A percentile compares a stretch with the other conserved stretches of the same genome.
Conservation (phyloP, 2,797 vertebrate genomes). For the Vespertilio murinus region DNA sequence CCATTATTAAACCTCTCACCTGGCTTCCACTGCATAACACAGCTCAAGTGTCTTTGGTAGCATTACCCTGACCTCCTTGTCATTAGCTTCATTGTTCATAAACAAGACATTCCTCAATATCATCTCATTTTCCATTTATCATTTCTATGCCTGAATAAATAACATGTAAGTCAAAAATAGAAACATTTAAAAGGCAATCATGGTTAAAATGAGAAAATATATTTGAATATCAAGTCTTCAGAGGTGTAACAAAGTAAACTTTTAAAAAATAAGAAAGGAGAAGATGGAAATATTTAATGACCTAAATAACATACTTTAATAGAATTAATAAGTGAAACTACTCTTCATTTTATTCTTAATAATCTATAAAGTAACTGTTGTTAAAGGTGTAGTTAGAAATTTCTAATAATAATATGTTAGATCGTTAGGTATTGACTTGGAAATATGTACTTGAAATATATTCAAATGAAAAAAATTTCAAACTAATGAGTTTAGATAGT, state of each 20-base stretch:
- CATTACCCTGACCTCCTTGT: neutral
- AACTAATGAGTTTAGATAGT: neutral
- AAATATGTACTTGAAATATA: neutral
- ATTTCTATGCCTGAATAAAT: neutral
- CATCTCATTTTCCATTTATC: neutral
- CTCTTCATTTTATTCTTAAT: neutral
- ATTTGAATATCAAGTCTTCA: neutral
- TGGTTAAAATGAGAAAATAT: neutral
- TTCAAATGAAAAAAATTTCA: neutral
- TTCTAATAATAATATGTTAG: neutral
- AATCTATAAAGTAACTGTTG: neutral
- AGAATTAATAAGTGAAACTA: neutral
- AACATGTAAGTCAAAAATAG: neutral
- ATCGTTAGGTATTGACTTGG: constrained; percentile 1
- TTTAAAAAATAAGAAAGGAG: neutral
- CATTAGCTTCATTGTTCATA: neutral
- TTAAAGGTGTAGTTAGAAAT: neutral
- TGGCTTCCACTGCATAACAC: neutral
- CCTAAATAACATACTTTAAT: neutral
- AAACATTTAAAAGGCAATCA: constrained; percentile 6
- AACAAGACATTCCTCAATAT: neutral
- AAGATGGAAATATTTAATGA: neutral
- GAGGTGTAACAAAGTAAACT: neutral
- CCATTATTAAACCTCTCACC: neutral
- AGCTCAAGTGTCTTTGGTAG: neutral